Percentiles rank a stretch among this genome's conserved stretches.
Conservation (phyloP, 2,888 invertebrate species). For the Apamea epomidion region DNA sequence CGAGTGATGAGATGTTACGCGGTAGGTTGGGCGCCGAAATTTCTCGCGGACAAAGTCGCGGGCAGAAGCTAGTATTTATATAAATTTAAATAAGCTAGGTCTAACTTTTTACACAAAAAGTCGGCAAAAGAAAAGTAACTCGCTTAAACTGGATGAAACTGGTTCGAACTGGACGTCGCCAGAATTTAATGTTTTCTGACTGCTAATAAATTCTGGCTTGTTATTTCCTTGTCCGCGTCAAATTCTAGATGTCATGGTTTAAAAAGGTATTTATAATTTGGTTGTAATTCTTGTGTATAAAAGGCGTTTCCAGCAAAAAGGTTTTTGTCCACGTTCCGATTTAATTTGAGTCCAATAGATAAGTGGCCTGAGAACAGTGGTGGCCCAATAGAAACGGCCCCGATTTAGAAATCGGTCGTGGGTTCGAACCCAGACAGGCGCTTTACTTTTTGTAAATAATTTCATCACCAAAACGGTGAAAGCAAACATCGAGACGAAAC, state of each 20-base stretch:
- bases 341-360: too few relatives aligned
- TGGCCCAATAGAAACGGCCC: too few relatives aligned
- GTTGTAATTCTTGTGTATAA: background rate
- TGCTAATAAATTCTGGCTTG: slow-evolving; percentile 45
- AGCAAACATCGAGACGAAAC: too few relatives aligned
- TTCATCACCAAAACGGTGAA: too few relatives aligned
- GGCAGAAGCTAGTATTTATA: background rate
- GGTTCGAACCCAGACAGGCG: too few relatives aligned
- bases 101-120: slow-evolving; percentile 45
- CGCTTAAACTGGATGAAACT: slow-evolving; percentile 44
- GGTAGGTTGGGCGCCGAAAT: too few relatives aligned
- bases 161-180: slow-evolving; percentile 41
- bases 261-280: slow-evolving; percentile 5
- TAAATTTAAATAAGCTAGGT: slow-evolving; percentile 46
- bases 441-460: too few relatives aligned
- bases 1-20: too few relatives aligned
- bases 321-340: too few relatives aligned
- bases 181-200: slow-evolving; percentile 44
- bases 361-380: too few relatives aligned
- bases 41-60: too few relatives aligned
- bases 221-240: slow-evolving; percentile 53
- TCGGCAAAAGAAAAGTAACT: slow-evolving; percentile 41
- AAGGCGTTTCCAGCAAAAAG: background rate
- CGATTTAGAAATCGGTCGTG: too few relatives aligned
- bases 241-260: slow-evolving; percentile 18